Evolutionary conservation across 2,888 invertebrate species (phyloP).

Genomic region (Megaustenia siamemsis): DNA sequence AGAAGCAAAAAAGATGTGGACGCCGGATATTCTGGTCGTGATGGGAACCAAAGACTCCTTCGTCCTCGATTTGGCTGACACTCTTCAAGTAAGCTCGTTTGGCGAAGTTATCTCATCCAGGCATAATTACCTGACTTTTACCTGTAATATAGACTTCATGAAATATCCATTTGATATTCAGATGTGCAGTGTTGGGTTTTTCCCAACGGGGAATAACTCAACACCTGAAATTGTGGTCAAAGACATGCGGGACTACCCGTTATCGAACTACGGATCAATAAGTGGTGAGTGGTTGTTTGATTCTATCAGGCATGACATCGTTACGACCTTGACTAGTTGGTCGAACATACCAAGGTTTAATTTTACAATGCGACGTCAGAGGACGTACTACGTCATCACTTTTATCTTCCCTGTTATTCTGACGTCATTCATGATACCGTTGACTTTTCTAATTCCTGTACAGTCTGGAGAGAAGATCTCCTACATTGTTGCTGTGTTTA

Average conservation of each 20-base stretch:
- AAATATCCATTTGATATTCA: conserved; percentile 30
- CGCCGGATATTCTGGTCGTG: not conserved
- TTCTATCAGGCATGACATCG: not conserved
- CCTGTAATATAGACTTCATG: conserved; percentile 19
- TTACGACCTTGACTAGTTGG: not conserved
- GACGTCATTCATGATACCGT: conserved; percentile 31
- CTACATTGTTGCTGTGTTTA: conserved; percentile 29
- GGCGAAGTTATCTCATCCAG: not conserved
- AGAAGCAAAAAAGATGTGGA: not conserved
- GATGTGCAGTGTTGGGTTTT: conserved; percentile 10
- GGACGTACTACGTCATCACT: conserved; percentile 28
- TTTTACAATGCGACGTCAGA: not conserved
- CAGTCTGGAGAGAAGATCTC: conserved; percentile 33
- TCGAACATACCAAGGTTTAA: not conserved
- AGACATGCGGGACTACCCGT: not conserved
- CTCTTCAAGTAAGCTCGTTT: not conserved
- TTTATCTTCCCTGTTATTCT: conserved; percentile 24
- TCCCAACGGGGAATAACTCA: not conserved
- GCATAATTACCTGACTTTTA: conserved; percentile 19
- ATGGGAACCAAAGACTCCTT: not conserved
- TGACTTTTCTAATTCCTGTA: conserved; percentile 3
- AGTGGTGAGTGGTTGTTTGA: conserved; percentile 10
- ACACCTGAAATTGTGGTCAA: not conserved
- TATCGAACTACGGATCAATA: not conserved
- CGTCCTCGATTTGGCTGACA: not conserved